phyloP scores from a whole-genome alignment of 1,140 invertebrate species.

The Eurytemora carolleeae region DNA sequence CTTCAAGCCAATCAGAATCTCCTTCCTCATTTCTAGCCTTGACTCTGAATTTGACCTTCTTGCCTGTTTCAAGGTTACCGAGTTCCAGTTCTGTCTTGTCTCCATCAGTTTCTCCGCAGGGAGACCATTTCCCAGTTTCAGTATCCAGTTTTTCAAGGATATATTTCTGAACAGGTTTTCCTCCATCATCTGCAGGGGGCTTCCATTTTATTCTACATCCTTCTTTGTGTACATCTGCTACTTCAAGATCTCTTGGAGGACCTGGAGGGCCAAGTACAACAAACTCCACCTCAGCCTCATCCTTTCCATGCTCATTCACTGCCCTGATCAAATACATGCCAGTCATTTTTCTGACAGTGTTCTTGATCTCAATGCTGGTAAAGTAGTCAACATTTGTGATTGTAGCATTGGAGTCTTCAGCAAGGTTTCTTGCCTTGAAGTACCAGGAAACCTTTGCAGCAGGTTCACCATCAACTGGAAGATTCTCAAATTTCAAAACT shows the following conservation, averaged over 20 bases:
- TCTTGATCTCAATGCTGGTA: slow-evolving; percentile 58
- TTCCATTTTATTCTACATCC: slow-evolving; percentile 88
- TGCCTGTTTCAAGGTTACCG: slow-evolving; percentile 67
- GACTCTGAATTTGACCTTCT: slow-evolving; percentile 85
- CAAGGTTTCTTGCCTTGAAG: slow-evolving; percentile 30
- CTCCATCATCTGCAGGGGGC: slow-evolving; percentile 83
- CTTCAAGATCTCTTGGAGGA: slow-evolving; percentile 76
- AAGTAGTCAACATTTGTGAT: slow-evolving; percentile 85
- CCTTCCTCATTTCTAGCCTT: slow-evolving; percentile 88
- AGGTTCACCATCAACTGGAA: slow-evolving; percentile 86
- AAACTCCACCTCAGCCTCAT: slow-evolving; percentile 84
- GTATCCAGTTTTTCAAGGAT: slow-evolving; percentile 81
- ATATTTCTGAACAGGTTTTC: slow-evolving; percentile 68
- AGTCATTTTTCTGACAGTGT: slow-evolving; percentile 56
- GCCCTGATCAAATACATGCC: slow-evolving; percentile 79
- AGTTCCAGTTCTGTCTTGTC: slow-evolving; percentile 65
- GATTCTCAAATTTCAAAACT: slow-evolving; percentile 59
- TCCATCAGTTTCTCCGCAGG: slow-evolving; percentile 44
- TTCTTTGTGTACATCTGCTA: slow-evolving; percentile 78
- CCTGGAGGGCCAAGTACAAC: slow-evolving; percentile 77
- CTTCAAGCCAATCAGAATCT: slow-evolving; percentile 70
- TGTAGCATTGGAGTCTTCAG: slow-evolving; percentile 19
- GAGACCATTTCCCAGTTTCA: slow-evolving; percentile 32
- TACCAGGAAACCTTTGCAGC: slow-evolving; percentile 78
- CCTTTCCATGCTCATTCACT: slow-evolving; percentile 73